Percentiles rank a stretch among this genome's conserved stretches.
Conservation (phyloP, 2,113 vertebrate species). For the Aspidoscelis tigris region DNA sequence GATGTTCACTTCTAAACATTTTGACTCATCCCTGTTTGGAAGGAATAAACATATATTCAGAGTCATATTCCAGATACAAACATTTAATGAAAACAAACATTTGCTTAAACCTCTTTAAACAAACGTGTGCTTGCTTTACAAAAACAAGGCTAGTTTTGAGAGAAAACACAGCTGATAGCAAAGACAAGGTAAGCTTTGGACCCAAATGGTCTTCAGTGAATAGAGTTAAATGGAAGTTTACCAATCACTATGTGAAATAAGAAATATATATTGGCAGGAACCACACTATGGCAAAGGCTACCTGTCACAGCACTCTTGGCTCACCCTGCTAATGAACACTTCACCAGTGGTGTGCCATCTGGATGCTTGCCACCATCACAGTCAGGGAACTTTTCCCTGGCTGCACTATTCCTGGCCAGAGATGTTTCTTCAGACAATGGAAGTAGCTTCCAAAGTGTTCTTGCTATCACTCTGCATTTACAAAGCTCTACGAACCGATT, state of each 20-base stretch:
- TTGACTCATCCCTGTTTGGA: background rate
- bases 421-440: too few species aligned
- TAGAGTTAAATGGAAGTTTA: background rate
- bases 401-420: too few species aligned
- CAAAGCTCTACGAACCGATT: too few species aligned
- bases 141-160: constrained; percentile 21
- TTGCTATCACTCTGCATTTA: too few species aligned
- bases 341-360: too few species aligned
- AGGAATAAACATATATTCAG: background rate
- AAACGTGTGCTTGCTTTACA: constrained; percentile 12
- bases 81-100: constrained; percentile 19
- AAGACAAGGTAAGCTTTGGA: background rate
- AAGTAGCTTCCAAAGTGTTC: too few species aligned
- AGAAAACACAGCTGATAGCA: background rate
- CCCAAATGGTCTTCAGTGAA: background rate
- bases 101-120: constrained; percentile 18
- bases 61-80: constrained; percentile 11
- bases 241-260: background rate
- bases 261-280: too few species aligned
- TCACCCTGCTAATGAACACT: too few species aligned
- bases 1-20: constrained; percentile 6
- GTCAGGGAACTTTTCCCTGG: too few species aligned
- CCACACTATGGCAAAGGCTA: too few species aligned
- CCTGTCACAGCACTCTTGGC: too few species aligned
- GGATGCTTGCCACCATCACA: too few species aligned